Base-by-base conservation (phyloP, 2,888 invertebrate genomes). In the Nemapogon koenigi region DNA sequence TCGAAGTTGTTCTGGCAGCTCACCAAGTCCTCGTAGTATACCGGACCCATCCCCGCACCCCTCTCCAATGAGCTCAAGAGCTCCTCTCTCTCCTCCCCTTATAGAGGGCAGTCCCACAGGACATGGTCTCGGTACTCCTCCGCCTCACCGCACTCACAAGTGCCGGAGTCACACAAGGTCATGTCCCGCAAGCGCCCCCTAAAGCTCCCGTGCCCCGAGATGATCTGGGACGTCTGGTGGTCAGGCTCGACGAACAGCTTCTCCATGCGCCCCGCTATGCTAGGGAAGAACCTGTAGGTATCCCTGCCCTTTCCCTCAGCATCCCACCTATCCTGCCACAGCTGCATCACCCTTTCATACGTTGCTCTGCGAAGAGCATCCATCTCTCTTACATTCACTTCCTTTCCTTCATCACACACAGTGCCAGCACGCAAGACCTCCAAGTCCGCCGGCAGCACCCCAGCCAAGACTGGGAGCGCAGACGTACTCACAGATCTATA, bases 1-100 rank as follows among this genome's bases (percentile, higher is more conserved):
- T 2, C 4, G 32, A 43, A 43, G 37, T 28, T 30, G 19, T 2
- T 29, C 16, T 7, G 15, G 4, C 22, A 19, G 10, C 10, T 10
- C 10, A 41, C 35, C 4, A 43, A 36, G 7, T 40, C 38, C 10
- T 2, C 11, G 33, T 38, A 32, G 26, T 38, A 36, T 2, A 40
- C 28, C 8, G 41, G 40, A 3, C 41, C 40, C n/a, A 3, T 2
- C 18, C 17, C 2, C 13, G 16, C 19, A 10, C 7, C 16, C 3
- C 36, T 8, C 6, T 11, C 27, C 27, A 15, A 10, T 3, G 22
- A 10, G 6, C 22, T 6, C 22, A 6, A 6, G 22, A 22, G 6
- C 22, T 7, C 22, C 22, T 6, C 22, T 22, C 22, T 22, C 10
- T 6, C 22, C 22, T 7, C 22, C 10, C 22, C 6, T 22, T 22